A percentile compares a stretch with the other conserved stretches of the same genome.
Evolutionary conservation across 2,797 vertebrate species (phyloP).

Genomic region (Adrianichthys oophorus): DNA sequence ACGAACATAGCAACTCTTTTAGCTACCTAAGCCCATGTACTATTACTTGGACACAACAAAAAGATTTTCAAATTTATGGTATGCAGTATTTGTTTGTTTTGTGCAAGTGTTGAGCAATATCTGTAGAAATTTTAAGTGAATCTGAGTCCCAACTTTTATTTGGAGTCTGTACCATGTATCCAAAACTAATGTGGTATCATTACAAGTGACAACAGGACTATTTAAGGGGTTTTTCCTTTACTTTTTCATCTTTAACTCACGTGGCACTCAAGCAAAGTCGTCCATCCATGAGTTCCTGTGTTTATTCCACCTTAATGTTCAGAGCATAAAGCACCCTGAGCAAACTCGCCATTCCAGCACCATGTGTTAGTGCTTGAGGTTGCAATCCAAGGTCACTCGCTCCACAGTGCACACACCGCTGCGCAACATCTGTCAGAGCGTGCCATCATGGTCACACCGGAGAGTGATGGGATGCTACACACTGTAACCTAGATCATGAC

Average conservation of each 20-base stretch:
- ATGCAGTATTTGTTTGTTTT: no score
- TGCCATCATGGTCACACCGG: slow-evolving; percentile 15
- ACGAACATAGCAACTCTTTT: no score
- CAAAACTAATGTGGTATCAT: no score
- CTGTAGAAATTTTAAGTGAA: no score
- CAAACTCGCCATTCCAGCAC: slow-evolving; percentile 26
- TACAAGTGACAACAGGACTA: no score
- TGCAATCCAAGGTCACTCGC: slow-evolving; percentile 51
- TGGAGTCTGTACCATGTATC: no score
- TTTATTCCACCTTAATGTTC: slow-evolving; percentile 24
- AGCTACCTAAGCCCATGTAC: no score
- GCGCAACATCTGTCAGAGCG: slow-evolving; percentile 23
- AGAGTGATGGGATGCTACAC: slow-evolving; percentile 25
- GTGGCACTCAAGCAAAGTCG: slow-evolving; percentile 16
- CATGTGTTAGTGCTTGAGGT: slow-evolving; percentile 44
- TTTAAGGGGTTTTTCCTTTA: no score
- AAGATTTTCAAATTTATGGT: no score
- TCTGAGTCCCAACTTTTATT: no score
- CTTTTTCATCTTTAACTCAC: slow-evolving; percentile 12
- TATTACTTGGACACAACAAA: no score
- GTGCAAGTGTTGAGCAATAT: no score
- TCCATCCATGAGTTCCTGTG: slow-evolving; percentile 15
- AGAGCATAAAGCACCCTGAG: slow-evolving; percentile 16
- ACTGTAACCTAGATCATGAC: slow-evolving; percentile 21
- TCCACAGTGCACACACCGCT: slow-evolving; percentile 19